These are phyloP conservation scores for Leptosomus discolor DNA, from an alignment of 2,113 vertebrate species.

Conservation along the genomic window DNA sequence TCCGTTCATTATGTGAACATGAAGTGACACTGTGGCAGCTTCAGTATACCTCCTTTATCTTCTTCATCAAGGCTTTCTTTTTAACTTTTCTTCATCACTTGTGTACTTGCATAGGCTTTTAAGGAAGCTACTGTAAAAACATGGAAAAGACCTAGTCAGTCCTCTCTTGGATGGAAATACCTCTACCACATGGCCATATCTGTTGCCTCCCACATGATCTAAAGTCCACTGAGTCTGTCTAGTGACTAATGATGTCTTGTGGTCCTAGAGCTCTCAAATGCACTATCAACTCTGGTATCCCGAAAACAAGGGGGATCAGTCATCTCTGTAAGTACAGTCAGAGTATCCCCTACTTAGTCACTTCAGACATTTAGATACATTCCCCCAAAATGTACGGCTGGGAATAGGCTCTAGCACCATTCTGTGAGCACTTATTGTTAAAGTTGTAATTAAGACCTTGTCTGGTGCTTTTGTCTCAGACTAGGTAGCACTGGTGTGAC, in stretches of 20 bases:
- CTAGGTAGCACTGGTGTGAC: not conserved
- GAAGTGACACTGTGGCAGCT: not conserved
- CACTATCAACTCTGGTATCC: not conserved
- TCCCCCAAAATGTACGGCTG: not conserved
- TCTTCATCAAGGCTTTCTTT: not conserved
- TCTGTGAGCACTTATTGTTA: not conserved
- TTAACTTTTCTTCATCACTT: not conserved
- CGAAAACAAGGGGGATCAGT: not conserved
- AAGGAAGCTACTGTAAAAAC: not conserved
- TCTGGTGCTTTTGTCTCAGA: not conserved
- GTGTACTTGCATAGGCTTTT: not conserved
- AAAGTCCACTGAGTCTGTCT: not conserved
- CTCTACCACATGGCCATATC: not conserved
- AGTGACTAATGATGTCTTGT: not conserved
- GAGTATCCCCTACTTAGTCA: not conserved
- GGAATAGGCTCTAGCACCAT: not conserved
- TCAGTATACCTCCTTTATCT: not conserved
- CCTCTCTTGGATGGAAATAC: not conserved
- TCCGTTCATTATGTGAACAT: not conserved
- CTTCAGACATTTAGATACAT: not conserved
- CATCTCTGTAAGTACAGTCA: not conserved
- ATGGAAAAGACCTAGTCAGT: not conserved
- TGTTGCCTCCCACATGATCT: not conserved
- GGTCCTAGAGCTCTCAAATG: not conserved
- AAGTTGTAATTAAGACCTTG: not conserved